Evolutionary conservation across 2,797 vertebrate species (phyloP).

Genomic region (Oreonectes daqikongensis): DNA sequence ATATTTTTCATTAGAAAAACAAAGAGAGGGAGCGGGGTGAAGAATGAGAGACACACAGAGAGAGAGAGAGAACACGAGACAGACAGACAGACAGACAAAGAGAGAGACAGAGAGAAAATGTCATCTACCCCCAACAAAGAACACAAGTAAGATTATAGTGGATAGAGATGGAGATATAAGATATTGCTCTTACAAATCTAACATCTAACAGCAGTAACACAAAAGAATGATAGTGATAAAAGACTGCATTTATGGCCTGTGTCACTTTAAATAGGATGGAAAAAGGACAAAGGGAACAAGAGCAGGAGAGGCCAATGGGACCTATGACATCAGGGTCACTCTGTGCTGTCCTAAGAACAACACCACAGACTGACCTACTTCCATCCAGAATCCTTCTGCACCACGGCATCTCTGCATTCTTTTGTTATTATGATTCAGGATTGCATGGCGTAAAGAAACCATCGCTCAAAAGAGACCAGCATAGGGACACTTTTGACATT

Average conservation of each 20-base stretch:
- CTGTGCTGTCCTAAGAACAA: slow-evolving; percentile 7
- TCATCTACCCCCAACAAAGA: slow-evolving; percentile 19
- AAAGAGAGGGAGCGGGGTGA: neutral
- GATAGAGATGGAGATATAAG: slow-evolving; percentile 24
- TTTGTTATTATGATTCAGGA: slow-evolving; percentile 18
- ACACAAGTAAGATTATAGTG: slow-evolving; percentile 7
- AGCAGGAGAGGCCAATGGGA: neutral
- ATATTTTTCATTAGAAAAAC: slow-evolving; percentile 10
- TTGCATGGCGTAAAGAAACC: neutral
- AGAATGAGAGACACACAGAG: neutral
- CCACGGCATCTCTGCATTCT: slow-evolving; percentile 4
- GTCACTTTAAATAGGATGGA: neutral
- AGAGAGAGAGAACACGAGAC: neutral
- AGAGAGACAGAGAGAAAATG: slow-evolving; percentile 11
- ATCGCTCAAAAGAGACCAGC: slow-evolving; percentile 20
- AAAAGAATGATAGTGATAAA: slow-evolving; percentile 21
- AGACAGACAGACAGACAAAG: neutral
- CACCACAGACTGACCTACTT: slow-evolving; percentile 36
- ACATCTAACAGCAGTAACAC: slow-evolving; percentile 23
- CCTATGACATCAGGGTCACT: slow-evolving; percentile 29
- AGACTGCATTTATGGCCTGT: slow-evolving; percentile 2
- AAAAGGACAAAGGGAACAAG: slow-evolving; percentile 6
- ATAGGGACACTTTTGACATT: slow-evolving; percentile 31
- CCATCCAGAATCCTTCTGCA: slow-evolving; percentile 16
- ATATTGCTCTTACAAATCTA: slow-evolving; percentile 20